A percentile compares a stretch with the other conserved stretches of the same genome.
Evolutionary conservation across 2,113 vertebrate genomes (phyloP).

Genomic region (Cochlearius cochlearius): DNA sequence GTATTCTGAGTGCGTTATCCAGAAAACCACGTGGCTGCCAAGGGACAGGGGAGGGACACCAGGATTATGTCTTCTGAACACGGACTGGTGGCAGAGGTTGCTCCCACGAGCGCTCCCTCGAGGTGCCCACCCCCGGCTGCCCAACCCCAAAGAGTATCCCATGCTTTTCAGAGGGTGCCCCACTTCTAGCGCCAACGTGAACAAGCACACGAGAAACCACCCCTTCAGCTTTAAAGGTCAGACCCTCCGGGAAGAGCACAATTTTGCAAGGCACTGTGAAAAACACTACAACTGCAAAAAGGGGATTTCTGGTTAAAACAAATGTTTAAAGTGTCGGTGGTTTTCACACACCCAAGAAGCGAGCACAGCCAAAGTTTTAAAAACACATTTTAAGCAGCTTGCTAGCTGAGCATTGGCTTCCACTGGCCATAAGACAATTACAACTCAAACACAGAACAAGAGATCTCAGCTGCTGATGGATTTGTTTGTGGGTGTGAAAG

Average conservation of each 20-base stretch:
- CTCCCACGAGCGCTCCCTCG: background rate
- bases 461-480: background rate
- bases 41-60: background rate
- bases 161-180: background rate
- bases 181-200: fast-evolving
- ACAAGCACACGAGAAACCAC: background rate
- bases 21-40: background rate
- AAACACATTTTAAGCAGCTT: background rate
- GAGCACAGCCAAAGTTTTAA: background rate
- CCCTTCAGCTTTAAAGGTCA: background rate
- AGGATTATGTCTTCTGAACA: background rate
- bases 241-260: fast-evolving
- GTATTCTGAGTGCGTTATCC: fast-evolving
- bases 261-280: background rate
- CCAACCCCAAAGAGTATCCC: background rate
- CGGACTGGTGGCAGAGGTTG: background rate
- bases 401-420: background rate
- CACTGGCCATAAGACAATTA: background rate
- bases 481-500: background rate
- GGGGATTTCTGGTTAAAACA: background rate
- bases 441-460: background rate
- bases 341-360: background rate
- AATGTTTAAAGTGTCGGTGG: background rate
- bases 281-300: background rate
- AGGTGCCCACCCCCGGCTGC: background rate